These are phyloP conservation scores for Agrochola macilenta DNA, from an alignment of 2,888 invertebrate genomes.

Conservation along the genomic window DNA sequence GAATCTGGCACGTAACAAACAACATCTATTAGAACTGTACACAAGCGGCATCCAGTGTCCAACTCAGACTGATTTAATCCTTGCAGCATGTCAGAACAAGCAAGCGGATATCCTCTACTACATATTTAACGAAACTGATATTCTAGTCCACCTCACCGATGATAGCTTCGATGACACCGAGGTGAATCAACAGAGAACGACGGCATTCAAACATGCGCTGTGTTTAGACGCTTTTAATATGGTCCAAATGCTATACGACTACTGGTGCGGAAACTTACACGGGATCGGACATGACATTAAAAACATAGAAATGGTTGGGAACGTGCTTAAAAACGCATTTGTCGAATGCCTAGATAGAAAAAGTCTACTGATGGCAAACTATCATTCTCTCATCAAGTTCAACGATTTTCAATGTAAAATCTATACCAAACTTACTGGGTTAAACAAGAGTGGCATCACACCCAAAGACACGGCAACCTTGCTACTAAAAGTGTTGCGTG, in stretches of 20 bases:
- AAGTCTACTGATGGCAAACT: background rate
- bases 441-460: background rate
- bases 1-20: background rate
- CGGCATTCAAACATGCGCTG: slow-evolving; percentile 42
- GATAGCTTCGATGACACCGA: background rate
- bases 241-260: slow-evolving; percentile 54
- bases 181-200: slow-evolving; percentile 18
- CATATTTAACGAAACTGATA: slow-evolving; percentile 26
- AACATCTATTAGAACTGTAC: slow-evolving; percentile 6
- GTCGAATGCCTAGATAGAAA: background rate
- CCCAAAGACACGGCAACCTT: background rate
- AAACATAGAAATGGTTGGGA: slow-evolving; percentile 22
- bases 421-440: background rate
- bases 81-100: slow-evolving; percentile 40
- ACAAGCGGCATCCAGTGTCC: background rate
- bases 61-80: slow-evolving; percentile 46
- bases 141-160: slow-evolving; percentile 41
- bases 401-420: slow-evolving; percentile 41
- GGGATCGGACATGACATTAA: slow-evolving; percentile 31
- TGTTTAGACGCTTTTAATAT: slow-evolving; percentile 16
- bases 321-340: slow-evolving; percentile 7
- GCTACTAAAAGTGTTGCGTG: slow-evolving; percentile 12
- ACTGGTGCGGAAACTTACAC: slow-evolving; percentile 49
- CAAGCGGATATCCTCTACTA: slow-evolving; percentile 18
- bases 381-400: slow-evolving; percentile 15